Evolutionary conservation across 2,888 invertebrate genomes (phyloP), one percentile per base, ranked within the genome.

Genomic region (Synergus itoensis): DNA sequence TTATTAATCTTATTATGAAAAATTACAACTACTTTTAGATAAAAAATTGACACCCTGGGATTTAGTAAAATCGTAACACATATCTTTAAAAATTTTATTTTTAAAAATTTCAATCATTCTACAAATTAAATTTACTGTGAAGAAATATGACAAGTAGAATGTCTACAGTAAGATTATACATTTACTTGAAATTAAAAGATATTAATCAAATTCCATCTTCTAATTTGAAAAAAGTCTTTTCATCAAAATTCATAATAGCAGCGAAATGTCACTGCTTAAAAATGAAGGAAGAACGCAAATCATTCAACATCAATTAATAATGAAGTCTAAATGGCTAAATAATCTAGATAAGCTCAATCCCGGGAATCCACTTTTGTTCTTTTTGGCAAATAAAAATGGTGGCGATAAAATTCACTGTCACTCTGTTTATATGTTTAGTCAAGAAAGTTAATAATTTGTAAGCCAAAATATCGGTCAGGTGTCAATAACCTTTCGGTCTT

Each of bases 401-500:
- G 21, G 5, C 21, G 21, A 60, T 12, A 60, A 60, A 60, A 21
- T 21, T 12, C 11, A 60, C 4, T 2, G 18, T 60, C 21, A 60
- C 21, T 60, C 4, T 21, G 3, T 60, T 60, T 60, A 18, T 60
- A 12, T 60, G 28, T 28, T 64, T 64, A 41, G n/a, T 18, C 9
- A 41, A 64, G 16, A 64, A 64, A 64, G 40, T 40, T 40, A 64
- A 40, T n/a, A 40, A 64, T n/a, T 28, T 48, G 9, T n/a, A 16
- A n/a, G 14, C 53, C 53, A 73, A 73, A 53, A 73, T 73, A 73
- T 53, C 73, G 53, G 48, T 53, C 53, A 53, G 48, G 73, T 73
- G 73, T 53, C 73, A 73, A 73, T 36, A 73, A 73, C 73, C 73
- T 73, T 53, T 14, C 3, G 28, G 73, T 73, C n/a, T 40, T 73